These are phyloP conservation scores for Glyphotaelius pellucidus DNA, from an alignment of 2,888 invertebrate genomes.

Conservation along the genomic window DNA sequence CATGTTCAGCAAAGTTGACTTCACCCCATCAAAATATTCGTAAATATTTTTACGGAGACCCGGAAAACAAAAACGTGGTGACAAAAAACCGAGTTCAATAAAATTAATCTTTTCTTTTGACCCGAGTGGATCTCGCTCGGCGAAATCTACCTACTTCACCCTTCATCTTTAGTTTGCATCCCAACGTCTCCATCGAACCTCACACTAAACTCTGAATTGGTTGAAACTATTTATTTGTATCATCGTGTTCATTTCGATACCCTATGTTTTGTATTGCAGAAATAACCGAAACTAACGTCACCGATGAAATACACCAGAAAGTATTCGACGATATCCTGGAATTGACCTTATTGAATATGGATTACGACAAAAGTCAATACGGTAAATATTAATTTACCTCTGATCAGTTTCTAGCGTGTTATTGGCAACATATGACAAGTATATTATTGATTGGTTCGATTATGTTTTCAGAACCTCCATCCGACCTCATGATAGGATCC, in stretches of 20 bases:
- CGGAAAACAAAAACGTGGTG: too few relatives aligned
- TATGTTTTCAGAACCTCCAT: constrained; percentile 53
- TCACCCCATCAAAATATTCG: too few relatives aligned
- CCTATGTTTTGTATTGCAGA: constrained; percentile 50
- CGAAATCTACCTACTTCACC: too few relatives aligned
- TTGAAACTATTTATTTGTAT: background rate
- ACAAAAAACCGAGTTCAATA: constrained; percentile 75
- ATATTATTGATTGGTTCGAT: background rate
- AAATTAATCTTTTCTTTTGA: constrained; percentile 64
- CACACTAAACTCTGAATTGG: background rate
- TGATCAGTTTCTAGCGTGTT: background rate
- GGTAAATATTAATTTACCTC: constrained; percentile 51
- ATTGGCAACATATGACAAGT: background rate
- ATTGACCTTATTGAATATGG: constrained; percentile 50
- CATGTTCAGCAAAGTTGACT: too few relatives aligned
- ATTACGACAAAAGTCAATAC: constrained; percentile 54
- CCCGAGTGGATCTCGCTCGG: too few relatives aligned
- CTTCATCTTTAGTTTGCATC: too few relatives aligned
- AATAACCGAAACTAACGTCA: constrained; percentile 56
- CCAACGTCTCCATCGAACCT: constrained; percentile 57
- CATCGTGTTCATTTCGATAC: background rate
- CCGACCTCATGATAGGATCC: constrained; percentile 67
- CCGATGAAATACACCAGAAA: constrained; percentile 62
- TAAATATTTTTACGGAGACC: too few relatives aligned
- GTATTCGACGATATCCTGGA: constrained; percentile 59